Evolutionary conservation across 2,797 vertebrate genomes (phyloP), one percentile per base, ranked within the genome.

Genomic region (Tadarida brasiliensis): DNA sequence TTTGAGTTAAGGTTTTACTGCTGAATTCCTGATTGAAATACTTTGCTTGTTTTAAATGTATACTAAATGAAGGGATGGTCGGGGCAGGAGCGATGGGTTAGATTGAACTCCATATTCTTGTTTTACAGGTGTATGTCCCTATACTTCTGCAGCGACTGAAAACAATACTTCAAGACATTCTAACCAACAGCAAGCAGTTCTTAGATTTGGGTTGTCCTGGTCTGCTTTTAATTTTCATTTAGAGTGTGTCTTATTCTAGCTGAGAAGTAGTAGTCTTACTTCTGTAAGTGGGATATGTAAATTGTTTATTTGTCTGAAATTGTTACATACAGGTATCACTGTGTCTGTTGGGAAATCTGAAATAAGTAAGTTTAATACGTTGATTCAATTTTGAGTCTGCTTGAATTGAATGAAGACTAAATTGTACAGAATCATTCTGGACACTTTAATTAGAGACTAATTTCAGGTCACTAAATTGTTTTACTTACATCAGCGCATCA

Each of bases 141-240:
- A 47, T 56, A 63, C 12, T 74, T 96, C 90, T 82, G 17, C 3
- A 63, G 24, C 81, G n/a, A 90, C 81, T 24, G 68, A 91, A 47
- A 88, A 71, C 8, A 86, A 59, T 87, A 39, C 35, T 84, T 95
- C 6, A 83, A 88, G 39, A 26, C 61, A 54, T 35, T 65, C 81
- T 80, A 89, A 76, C 39, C n/a, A 81, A 67, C 0, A 87, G 20
- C 65, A 81, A 94, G 71, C 5, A 76, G 17, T 91, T 81, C 5
- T 90, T 26, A 90, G 30, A 77, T 68, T 59, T 87, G n/a, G 24
- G 93, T 71, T 95, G 49, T 73, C n/a, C 68, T 94, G 28, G 92
- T 96, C 96, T 96, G 35, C 12, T 94, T 97, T 96, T 86, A 74
- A 85, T 97, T 97, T 96, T 63, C 91, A 94, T 94, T 95, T 97